phyloP scores from a whole-genome alignment of 1,140 invertebrate species.

The Drosophila subpulchrella region DNA sequence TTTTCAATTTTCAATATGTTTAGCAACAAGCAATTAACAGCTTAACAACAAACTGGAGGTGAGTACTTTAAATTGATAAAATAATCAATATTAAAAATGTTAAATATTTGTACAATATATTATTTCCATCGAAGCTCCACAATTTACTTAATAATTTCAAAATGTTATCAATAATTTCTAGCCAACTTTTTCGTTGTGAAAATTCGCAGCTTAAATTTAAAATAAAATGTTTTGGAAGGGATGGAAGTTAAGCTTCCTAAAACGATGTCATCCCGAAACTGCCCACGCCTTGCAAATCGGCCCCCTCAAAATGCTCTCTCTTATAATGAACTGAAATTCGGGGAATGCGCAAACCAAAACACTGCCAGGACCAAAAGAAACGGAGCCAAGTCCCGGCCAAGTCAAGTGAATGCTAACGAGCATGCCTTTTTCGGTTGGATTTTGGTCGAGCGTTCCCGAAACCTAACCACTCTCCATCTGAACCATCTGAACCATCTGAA shows the following conservation, averaged over 20 bases:
- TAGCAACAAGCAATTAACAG: too few species aligned
- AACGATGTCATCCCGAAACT: slow-evolving; percentile 6
- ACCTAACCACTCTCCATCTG: slow-evolving; percentile 15
- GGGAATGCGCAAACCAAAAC: slow-evolving; percentile 61
- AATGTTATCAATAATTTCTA: too few species aligned
- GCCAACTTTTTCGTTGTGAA: too few species aligned
- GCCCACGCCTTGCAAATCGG: not conserved
- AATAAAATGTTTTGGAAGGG: not conserved
- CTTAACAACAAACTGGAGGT: too few species aligned
- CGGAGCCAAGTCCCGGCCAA: slow-evolving; percentile 30
- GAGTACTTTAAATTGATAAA: too few species aligned
- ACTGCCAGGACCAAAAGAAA: slow-evolving; percentile 39
- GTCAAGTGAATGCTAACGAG: slow-evolving; percentile 68
- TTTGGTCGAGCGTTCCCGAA: slow-evolving; percentile 42
- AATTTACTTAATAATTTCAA: too few species aligned
- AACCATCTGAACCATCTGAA: not conserved
- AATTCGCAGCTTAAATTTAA: too few species aligned
- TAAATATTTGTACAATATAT: too few species aligned
- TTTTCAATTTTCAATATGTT: too few species aligned
- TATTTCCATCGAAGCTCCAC: too few species aligned
- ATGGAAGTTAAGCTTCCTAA: not conserved
- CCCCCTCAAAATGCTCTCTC: slow-evolving; percentile 9
- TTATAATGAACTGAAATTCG: slow-evolving; percentile 60
- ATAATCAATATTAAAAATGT: too few species aligned
- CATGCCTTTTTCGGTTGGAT: slow-evolving; percentile 47